These are phyloP conservation scores for Emmelina monodactyla DNA, from an alignment of 2,888 invertebrate species.

Conservation along the genomic window DNA sequence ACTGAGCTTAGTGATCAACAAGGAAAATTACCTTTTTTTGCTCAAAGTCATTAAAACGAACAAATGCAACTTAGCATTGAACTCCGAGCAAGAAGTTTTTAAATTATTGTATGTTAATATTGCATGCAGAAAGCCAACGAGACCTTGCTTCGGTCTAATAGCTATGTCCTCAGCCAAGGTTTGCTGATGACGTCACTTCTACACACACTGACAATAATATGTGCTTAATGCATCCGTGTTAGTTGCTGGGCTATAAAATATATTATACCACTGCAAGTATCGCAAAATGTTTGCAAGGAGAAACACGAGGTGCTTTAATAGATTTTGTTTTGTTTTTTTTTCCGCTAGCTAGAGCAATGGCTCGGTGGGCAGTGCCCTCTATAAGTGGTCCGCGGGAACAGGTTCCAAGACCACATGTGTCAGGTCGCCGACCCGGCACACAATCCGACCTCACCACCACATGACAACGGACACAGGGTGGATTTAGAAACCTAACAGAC, in stretches of 20 bases:
- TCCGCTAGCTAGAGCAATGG: conserved; percentile 22
- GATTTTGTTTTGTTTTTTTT: conserved; percentile 20
- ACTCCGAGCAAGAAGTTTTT: too few relatives aligned
- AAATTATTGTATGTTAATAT: conserved; percentile 27
- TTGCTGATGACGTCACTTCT: conserved; percentile 36
- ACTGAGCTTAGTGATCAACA: too few relatives aligned
- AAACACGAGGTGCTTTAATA: conserved; percentile 4
- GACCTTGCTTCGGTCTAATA: conserved; percentile 54
- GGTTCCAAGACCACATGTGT: conserved; percentile 48
- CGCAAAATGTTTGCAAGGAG: neutral
- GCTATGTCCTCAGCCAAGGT: conserved; percentile 55
- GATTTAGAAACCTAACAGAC: too few relatives aligned
- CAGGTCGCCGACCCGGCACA: conserved; percentile 47
- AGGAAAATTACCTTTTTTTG: too few relatives aligned
- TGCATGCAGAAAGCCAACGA: conserved; percentile 44
- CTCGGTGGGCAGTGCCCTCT: conserved; percentile 27
- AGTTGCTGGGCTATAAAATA: conserved; percentile 16
- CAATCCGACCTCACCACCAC: conserved; percentile 29
- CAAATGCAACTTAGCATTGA: too few relatives aligned
- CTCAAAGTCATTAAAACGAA: too few relatives aligned
- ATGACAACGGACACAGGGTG: conserved; percentile 20
- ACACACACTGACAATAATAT: neutral
- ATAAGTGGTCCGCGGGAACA: conserved; percentile 52
- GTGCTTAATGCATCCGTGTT: conserved; percentile 20
- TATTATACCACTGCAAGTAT: neutral